phyloP scores from a whole-genome alignment of 2,888 invertebrate species.

The Polydrusus cervinus region DNA sequence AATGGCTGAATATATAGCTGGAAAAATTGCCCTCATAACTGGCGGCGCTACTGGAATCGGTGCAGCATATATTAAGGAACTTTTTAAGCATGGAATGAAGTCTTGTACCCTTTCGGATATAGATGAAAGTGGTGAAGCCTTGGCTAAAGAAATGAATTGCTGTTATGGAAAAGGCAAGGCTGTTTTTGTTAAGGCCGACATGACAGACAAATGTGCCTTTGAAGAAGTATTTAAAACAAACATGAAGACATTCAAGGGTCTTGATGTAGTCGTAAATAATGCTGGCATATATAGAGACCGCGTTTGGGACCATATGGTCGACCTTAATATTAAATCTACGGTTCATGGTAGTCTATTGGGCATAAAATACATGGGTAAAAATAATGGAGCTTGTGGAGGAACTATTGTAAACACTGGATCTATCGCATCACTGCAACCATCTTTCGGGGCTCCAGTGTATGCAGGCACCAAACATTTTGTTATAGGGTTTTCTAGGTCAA shows the following conservation, averaged over 20 bases:
- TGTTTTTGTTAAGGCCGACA: constrained; percentile 47
- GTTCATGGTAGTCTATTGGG: constrained; percentile 73
- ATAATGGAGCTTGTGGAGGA: constrained; percentile 76
- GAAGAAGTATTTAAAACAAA: constrained; percentile 45
- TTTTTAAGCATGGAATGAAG: constrained; percentile 69
- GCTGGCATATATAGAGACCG: constrained; percentile 50
- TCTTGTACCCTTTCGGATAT: constrained; percentile 49
- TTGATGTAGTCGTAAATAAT: constrained; percentile 53
- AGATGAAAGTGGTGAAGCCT: constrained; percentile 38
- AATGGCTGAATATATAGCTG: neutral
- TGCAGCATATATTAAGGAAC: constrained; percentile 70
- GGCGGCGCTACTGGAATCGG: constrained; percentile 53
- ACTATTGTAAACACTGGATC: constrained; percentile 79
- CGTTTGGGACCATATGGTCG: constrained; percentile 48
- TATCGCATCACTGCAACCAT: constrained; percentile 74
- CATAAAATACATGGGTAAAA: constrained; percentile 75
- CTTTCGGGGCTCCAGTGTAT: constrained; percentile 74
- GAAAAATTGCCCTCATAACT: constrained; percentile 48
- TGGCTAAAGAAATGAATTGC: constrained; percentile 48
- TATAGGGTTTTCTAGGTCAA: constrained; percentile 72
- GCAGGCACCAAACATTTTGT: constrained; percentile 76
- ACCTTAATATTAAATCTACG: constrained; percentile 57
- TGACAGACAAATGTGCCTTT: constrained; percentile 42
- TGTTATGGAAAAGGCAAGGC: constrained; percentile 50
- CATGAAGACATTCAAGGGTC: constrained; percentile 42